Conservation (phyloP, 2,113 vertebrate genomes). For the Sander lucioperca region DNA sequence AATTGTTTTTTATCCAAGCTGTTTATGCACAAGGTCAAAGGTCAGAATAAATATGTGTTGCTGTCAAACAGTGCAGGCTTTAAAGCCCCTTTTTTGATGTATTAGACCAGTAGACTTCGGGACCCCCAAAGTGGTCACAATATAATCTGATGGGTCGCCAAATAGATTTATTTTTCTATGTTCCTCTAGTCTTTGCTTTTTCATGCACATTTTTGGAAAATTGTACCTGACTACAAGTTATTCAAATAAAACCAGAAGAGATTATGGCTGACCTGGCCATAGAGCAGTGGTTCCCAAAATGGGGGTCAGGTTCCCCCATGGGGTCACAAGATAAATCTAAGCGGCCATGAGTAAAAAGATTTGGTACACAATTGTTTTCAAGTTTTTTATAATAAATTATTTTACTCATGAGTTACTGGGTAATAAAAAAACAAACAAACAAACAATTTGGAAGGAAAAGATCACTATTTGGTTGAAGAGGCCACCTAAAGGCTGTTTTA, state of each 20-base stretch:
- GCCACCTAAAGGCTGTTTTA: not conserved
- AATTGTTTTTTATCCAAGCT: slow-evolving; percentile 35
- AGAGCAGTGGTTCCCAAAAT: not conserved
- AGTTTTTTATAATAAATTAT: not conserved
- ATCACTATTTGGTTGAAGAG: not conserved
- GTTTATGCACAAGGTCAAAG: slow-evolving; percentile 40
- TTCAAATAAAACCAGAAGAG: too few relatives aligned
- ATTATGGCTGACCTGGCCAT: too few relatives aligned
- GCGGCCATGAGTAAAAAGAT: not conserved
- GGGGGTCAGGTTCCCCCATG: not conserved
- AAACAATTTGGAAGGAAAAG: not conserved
- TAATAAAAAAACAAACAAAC: not conserved
- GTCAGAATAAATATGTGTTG: slow-evolving; percentile 40
- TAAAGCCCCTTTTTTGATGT: slow-evolving; percentile 16
- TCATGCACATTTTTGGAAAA: too few relatives aligned
- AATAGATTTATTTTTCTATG: too few relatives aligned
- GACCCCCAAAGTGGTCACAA: too few relatives aligned
- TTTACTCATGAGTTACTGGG: not conserved
- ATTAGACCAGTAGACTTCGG: not conserved
- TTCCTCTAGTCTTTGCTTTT: too few relatives aligned
- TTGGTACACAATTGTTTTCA: not conserved
- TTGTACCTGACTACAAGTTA: too few relatives aligned
- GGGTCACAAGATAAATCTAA: not conserved
- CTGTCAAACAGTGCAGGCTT: slow-evolving; percentile 19
- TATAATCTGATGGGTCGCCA: too few relatives aligned